Conservation (phyloP, 2,888 invertebrate species). For the Petrolisthes manimaculis region DNA sequence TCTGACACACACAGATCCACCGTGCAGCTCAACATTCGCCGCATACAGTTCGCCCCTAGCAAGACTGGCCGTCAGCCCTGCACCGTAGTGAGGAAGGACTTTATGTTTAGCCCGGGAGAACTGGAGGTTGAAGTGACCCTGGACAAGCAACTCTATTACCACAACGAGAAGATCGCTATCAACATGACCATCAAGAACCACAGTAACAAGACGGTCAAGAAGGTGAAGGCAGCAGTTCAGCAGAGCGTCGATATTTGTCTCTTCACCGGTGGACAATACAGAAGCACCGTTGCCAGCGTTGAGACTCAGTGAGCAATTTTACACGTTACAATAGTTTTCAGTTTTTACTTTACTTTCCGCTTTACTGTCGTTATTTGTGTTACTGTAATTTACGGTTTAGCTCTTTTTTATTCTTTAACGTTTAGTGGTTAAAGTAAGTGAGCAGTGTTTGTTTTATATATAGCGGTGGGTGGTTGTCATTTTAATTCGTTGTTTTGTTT, state of each 20-base stretch:
- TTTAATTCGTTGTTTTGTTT: no score
- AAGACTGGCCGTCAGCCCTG: slow-evolving; percentile 92
- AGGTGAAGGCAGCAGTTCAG: slow-evolving; percentile 91
- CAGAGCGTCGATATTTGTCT: slow-evolving; percentile 96
- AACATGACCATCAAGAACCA: slow-evolving; percentile 93
- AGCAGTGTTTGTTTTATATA: no score
- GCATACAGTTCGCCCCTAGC: slow-evolving; percentile 91
- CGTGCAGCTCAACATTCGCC: slow-evolving; percentile 88
- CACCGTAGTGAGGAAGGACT: slow-evolving; percentile 94
- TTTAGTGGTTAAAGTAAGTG: no score
- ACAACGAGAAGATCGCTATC: slow-evolving; percentile 90
- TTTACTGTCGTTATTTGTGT: background rate
- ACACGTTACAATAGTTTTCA: background rate
- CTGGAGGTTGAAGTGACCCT: slow-evolving; percentile 92
- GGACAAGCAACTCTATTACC: slow-evolving; percentile 90
- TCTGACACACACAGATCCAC: slow-evolving; percentile 78
- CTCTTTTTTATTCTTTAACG: background rate
- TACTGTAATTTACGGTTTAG: background rate
- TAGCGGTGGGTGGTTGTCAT: no score
- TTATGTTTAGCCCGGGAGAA: slow-evolving; percentile 93
- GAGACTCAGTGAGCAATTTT: slow-evolving; percentile 85
- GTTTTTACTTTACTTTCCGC: background rate
- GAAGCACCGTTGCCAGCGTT: slow-evolving; percentile 86
- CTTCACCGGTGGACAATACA: slow-evolving; percentile 95
- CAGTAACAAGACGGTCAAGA: slow-evolving; percentile 95